phyloP scores from a whole-genome alignment of 2,797 vertebrate species.

The Hypotaenidia okinawae region DNA sequence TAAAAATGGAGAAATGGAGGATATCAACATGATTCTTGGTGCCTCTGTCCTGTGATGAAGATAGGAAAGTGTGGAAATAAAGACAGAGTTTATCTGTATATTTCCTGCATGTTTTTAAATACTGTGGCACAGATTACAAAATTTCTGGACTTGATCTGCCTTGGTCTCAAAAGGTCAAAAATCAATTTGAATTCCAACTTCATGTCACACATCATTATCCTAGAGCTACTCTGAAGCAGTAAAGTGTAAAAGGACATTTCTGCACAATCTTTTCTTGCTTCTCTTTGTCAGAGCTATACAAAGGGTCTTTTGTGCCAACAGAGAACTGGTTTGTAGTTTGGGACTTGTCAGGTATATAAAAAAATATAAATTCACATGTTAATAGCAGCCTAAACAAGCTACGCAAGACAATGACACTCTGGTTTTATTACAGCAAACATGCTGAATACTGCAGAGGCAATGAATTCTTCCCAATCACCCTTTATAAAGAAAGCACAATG shows the following conservation, averaged over 20 bases:
- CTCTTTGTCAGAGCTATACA: neutral
- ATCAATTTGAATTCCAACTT: neutral
- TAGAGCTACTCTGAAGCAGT: neutral
- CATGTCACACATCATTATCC: neutral
- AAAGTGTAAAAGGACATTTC: neutral
- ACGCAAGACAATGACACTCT: neutral
- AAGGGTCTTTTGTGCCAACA: neutral
- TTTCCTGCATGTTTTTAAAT: neutral
- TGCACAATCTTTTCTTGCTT: neutral
- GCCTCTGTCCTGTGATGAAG: neutral
- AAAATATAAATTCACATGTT: neutral
- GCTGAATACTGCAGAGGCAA: neutral
- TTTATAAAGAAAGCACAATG: neutral
- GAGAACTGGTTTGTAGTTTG: slow-evolving; percentile 2
- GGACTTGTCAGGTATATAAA: neutral
- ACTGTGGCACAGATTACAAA: neutral
- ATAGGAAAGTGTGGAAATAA: neutral
- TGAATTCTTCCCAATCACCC: neutral
- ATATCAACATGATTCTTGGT: neutral
- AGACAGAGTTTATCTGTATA: neutral
- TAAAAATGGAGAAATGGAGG: neutral
- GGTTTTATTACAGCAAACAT: neutral
- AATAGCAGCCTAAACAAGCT: neutral
- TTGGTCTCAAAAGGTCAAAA: neutral
- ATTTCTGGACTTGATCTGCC: neutral